These are phyloP conservation scores for Lypha dubia DNA, from an alignment of 2,888 invertebrate species.

Conservation along the genomic window DNA sequence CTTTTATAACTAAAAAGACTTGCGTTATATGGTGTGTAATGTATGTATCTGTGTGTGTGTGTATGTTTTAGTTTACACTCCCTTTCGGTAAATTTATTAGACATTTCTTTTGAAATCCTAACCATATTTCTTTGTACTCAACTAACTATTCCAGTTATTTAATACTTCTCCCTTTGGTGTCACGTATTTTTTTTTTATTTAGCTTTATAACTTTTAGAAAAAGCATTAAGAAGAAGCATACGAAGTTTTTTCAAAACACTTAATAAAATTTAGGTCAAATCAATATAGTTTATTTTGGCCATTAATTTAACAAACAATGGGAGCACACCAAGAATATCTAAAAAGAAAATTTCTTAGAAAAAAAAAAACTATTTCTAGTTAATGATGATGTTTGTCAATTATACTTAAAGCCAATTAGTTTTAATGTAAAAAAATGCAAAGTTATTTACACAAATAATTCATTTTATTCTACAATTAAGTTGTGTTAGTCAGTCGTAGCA, in stretches of 20 bases:
- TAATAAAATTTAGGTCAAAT: slow-evolving; percentile 69
- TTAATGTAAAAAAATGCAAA: slow-evolving; percentile 35
- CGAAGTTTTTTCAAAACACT: slow-evolving; percentile 8
- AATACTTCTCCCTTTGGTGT: not conserved
- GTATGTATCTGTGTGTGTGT: not conserved
- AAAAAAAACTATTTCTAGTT: slow-evolving; percentile 36
- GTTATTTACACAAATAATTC: slow-evolving; percentile 6
- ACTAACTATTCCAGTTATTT: slow-evolving; percentile 10
- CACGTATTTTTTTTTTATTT: not conserved
- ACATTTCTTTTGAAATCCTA: slow-evolving; percentile 14
- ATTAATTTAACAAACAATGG: slow-evolving; percentile 50
- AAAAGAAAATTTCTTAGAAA: slow-evolving; percentile 40
- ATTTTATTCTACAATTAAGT: not conserved
- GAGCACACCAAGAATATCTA: not conserved
- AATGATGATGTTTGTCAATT: slow-evolving; percentile 70
- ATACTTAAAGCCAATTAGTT: slow-evolving; percentile 71
- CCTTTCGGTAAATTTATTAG: slow-evolving; percentile 19
- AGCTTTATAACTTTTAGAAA: slow-evolving; percentile 23
- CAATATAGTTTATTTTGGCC: slow-evolving; percentile 54
- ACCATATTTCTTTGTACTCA: slow-evolving; percentile 29
- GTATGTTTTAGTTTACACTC: slow-evolving; percentile 14
- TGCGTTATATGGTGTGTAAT: too few species aligned
- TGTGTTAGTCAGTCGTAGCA: not conserved
- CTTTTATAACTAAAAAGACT: too few species aligned
- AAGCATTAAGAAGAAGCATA: not conserved